Conservation (phyloP, 2,113 vertebrate genomes). For the Paracyprichromis sp. region DNA sequence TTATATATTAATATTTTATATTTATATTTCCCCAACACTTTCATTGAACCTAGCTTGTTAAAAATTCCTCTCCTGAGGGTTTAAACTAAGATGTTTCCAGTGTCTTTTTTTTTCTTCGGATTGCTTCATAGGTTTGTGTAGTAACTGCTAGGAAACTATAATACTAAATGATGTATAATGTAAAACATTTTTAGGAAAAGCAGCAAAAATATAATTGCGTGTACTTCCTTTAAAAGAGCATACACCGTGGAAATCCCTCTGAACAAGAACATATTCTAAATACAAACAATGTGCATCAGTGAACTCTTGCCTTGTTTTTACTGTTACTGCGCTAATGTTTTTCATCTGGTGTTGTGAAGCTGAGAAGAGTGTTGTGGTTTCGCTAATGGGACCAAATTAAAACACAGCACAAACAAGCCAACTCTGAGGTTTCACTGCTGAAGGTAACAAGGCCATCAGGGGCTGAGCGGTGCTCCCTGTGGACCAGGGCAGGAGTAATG, state of each 20-base stretch:
- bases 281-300: background rate
- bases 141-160: background rate
- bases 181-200: background rate
- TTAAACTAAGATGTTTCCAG: background rate
- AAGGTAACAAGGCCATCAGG: conserved; percentile 31
- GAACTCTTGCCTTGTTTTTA: background rate
- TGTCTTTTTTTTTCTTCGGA: rapidly evolving
- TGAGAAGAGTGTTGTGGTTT: background rate
- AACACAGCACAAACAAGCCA: background rate
- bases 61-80: rapidly evolving
- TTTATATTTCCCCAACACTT: background rate
- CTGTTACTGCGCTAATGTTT: background rate
- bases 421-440: background rate
- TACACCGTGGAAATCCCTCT: background rate
- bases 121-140: background rate
- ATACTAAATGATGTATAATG: background rate
- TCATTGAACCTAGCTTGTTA: background rate
- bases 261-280: background rate
- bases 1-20: background rate
- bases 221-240: background rate
- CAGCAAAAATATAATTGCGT: background rate
- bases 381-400: conserved; percentile 13
- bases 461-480: background rate
- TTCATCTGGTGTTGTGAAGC: background rate
- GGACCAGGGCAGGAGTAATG: conserved; percentile 16